Evolutionary conservation across 2,888 invertebrate genomes (phyloP), one percentile per base, ranked within the genome.

Genomic region (Drosophila phalerata): DNA sequence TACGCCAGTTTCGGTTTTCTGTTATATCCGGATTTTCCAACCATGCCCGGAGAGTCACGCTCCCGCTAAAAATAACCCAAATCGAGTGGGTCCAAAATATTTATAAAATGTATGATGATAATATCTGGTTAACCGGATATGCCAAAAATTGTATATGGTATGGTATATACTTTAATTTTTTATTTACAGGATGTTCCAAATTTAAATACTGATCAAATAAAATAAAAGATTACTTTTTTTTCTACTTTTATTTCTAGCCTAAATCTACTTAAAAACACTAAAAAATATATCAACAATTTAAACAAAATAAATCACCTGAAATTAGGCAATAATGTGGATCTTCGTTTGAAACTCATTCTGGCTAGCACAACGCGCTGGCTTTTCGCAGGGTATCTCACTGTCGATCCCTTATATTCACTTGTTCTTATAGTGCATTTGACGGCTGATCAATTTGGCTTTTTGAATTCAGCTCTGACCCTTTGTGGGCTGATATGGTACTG

Each of bases 1-100:
- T 17, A 15, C 56, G 45, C 11, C 38, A 13, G 19, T 11, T 47
- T 42, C 13, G 28, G 6, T 25, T 32, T 45, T 13, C 47, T 37
- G 13, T 37, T 42, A 52, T 10, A 55, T 37, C 5, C 10, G 15
- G 40, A 52, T 32, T 43, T 6, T 28, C n/a, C 63, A 22, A 5
- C 42, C 40, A 53, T 47, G 30, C 5, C 45, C 6, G 43, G 43
- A 51, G 25, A 43, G 63, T 68, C 76, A 73, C 76, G 70, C 63
- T 64, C 65, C 70, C 66, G 6, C 70, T 48, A 66, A 58, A 32
- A 58, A 38, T 34, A 11, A 19, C n/a, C n/a, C 19, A 28, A 66
- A 47, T 25, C 19, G 5, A 45, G 32, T 47, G 42, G 48, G 13
- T 55, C 53, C 25, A 47, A 63, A 65, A 63, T 55, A 56, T 55